A percentile compares a stretch with the other conserved stretches of the same genome.
Conservation (phyloP, 1,140 invertebrate species). For the Drosophila ohnishii region DNA sequence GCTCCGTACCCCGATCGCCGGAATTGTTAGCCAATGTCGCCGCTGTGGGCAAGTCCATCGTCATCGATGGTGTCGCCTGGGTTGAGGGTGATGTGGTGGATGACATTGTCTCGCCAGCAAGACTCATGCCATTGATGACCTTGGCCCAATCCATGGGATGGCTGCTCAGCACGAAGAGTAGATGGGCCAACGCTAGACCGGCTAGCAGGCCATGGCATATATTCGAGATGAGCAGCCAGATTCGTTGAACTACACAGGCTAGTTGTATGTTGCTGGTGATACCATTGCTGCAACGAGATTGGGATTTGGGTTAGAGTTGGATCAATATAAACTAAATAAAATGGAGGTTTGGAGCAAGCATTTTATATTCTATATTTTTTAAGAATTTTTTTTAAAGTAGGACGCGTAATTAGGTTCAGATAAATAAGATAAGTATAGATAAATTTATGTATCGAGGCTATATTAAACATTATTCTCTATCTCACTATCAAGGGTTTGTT, state of each 20-base stretch:
- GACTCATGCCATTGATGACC: slow-evolving; percentile 74
- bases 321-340: neutral
- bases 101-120: slow-evolving; percentile 72
- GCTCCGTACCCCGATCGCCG: slow-evolving; percentile 21
- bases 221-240: slow-evolving; percentile 82
- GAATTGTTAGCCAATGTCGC: slow-evolving; percentile 10
- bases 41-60: slow-evolving; percentile 16
- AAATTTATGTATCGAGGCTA: no score
- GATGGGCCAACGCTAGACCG: slow-evolving; percentile 81
- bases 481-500: no score
- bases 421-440: no score
- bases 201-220: slow-evolving; percentile 82
- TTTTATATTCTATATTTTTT: neutral
- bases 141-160: slow-evolving; percentile 80
- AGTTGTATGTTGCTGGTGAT: slow-evolving; percentile 77
- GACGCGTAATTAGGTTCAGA: no score
- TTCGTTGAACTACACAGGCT: slow-evolving; percentile 82
- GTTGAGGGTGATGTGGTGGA: slow-evolving; percentile 22
- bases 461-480: neutral
- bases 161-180: slow-evolving; percentile 79
- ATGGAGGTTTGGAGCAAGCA: no score
- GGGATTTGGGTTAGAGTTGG: neutral
- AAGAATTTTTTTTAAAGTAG: no score
- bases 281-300: slow-evolving; percentile 53
- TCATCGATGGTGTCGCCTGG: slow-evolving; percentile 10